Evolutionary conservation across 2,113 vertebrate species (phyloP).

Genomic region (Vulpes lagopus): DNA sequence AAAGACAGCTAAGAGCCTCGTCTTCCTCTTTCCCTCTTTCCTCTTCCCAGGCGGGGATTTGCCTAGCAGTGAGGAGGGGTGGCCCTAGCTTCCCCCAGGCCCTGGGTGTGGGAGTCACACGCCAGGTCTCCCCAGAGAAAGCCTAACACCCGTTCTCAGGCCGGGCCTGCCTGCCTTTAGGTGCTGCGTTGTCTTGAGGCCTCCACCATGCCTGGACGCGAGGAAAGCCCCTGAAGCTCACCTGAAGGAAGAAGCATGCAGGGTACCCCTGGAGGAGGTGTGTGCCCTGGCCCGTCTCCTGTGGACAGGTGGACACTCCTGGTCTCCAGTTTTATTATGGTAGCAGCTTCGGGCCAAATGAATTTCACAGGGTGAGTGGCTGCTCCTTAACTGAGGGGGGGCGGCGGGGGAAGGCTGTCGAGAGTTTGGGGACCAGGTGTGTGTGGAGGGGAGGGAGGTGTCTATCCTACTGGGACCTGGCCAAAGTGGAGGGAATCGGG

Average conservation of each 20-base stretch:
- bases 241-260: conserved; percentile 54
- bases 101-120: background rate
- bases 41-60: background rate
- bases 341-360: conserved; percentile 81
- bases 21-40: background rate
- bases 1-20: background rate
- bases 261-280: background rate
- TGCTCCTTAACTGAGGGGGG: background rate
- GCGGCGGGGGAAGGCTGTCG: background rate
- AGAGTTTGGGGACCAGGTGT: background rate
- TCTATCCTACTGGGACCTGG: background rate
- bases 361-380: conserved; percentile 92
- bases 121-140: background rate
- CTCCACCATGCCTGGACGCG: background rate
- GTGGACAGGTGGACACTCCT: conserved; percentile 85
- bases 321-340: conserved; percentile 82
- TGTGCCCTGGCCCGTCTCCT: fast-evolving
- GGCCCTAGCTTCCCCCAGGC: background rate
- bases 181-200: background rate
- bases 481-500: background rate
- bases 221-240: background rate
- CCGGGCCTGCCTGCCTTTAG: conserved; percentile 25
- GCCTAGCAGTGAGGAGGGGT: background rate
- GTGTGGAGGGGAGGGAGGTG: background rate
- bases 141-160: background rate